These are phyloP conservation scores for Globia sparganii DNA, from an alignment of 2,888 invertebrate species.

Conservation along the genomic window DNA sequence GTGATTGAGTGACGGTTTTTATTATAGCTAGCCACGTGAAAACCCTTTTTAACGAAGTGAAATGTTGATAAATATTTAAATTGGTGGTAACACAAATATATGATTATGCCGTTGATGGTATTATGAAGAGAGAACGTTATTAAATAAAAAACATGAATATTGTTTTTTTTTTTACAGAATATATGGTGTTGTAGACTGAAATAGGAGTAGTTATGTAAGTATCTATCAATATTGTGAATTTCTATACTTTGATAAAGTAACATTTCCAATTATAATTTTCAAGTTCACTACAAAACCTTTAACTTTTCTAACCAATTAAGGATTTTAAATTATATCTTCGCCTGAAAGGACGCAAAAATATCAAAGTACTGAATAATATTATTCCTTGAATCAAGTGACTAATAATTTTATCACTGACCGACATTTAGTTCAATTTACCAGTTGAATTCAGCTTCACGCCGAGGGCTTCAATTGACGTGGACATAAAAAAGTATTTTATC, in stretches of 20 bases:
- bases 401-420: constrained; percentile 19
- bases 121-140: neutral
- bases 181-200: neutral
- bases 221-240: neutral
- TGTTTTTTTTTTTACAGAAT: neutral
- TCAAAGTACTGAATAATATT: constrained; percentile 14
- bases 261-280: constrained; percentile 13
- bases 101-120: neutral
- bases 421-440: constrained; percentile 31
- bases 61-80: constrained; percentile 19
- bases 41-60: constrained; percentile 39
- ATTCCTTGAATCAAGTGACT: constrained; percentile 18
- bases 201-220: neutral
- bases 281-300: constrained; percentile 3
- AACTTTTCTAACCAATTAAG: constrained; percentile 13
- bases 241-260: neutral
- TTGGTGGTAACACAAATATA: neutral
- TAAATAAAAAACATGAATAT: neutral
- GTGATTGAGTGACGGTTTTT: constrained; percentile 50
- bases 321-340: constrained; percentile 15
- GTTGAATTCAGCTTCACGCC: constrained; percentile 11
- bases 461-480: constrained; percentile 18
- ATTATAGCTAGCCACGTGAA: constrained; percentile 34
- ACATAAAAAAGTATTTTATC: constrained; percentile 13
- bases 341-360: constrained; percentile 22